Conservation (phyloP, 2,113 vertebrate species). For the Corvus moneduloides region DNA sequence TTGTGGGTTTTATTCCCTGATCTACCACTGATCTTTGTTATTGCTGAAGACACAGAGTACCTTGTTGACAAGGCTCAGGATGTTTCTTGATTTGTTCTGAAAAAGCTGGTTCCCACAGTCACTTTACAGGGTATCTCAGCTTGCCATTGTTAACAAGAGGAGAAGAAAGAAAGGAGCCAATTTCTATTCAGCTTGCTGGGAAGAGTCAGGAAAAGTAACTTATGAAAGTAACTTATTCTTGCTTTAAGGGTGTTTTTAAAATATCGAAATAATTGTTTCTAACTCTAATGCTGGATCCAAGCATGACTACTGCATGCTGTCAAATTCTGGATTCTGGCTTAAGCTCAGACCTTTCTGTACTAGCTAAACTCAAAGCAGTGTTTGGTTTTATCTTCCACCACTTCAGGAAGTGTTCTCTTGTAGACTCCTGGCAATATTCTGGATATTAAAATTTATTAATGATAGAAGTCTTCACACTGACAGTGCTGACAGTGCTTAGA, state of each 20-base stretch:
- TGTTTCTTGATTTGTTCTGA: neutral
- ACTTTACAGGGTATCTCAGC: neutral
- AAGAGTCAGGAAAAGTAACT: neutral
- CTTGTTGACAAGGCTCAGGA: neutral
- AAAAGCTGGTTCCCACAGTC: neutral
- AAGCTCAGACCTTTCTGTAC: neutral
- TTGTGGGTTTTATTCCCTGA: neutral
- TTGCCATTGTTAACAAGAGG: neutral
- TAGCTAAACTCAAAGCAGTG: neutral
- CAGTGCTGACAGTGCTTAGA: neutral
- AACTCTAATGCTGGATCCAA: neutral
- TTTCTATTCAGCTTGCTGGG: neutral
- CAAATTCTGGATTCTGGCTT: neutral
- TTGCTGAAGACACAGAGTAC: neutral
- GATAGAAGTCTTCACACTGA: neutral
- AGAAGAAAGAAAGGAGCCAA: neutral
- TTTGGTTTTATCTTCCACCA: neutral
- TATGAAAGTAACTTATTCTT: neutral
- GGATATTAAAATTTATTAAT: neutral
- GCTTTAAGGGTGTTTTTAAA: neutral
- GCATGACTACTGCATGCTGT: neutral
- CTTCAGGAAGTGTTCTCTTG: neutral
- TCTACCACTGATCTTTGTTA: neutral
- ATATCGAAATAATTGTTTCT: neutral
- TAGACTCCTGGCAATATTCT: neutral